A percentile compares a stretch with the other conserved stretches of the same genome.
Conservation (phyloP, 2,113 vertebrate species). For the Tylochromis polylepis region DNA sequence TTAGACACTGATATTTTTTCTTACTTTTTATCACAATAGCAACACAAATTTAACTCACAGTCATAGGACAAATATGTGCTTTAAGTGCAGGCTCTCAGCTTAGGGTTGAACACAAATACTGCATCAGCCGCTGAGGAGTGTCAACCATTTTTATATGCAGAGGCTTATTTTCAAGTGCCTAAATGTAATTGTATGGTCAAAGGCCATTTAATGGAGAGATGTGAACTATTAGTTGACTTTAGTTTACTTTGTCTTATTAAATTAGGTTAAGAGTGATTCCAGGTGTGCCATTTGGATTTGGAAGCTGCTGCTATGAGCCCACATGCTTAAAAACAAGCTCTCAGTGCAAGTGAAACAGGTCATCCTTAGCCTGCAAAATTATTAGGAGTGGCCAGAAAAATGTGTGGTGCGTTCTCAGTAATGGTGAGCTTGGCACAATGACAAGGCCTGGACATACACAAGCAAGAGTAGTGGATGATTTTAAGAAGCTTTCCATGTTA, state of each 20-base stretch:
- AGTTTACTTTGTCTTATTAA: background rate
- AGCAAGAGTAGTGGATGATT: background rate
- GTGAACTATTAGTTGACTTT: background rate
- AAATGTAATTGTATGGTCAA: background rate
- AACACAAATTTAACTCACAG: background rate
- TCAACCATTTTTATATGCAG: background rate
- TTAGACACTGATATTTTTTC: background rate
- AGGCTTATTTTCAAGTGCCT: background rate
- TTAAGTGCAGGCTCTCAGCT: background rate
- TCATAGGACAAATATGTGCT: background rate
- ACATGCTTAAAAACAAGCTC: background rate
- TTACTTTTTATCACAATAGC: background rate
- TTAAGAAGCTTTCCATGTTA: background rate
- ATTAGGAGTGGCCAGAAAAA: background rate
- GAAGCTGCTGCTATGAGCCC: background rate
- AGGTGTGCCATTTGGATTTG: background rate
- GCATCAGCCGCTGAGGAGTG: background rate
- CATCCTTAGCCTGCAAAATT: background rate
- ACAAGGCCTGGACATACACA: background rate
- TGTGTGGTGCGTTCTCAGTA: background rate
- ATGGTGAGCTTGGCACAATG: background rate
- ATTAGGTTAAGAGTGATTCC: background rate
- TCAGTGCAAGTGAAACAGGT: background rate
- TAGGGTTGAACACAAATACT: background rate
- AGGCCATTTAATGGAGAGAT: background rate